Evolutionary conservation across 2,113 vertebrate genomes (phyloP), one percentile per base, ranked within the genome.

Genomic region (Sturnira hondurensis): DNA sequence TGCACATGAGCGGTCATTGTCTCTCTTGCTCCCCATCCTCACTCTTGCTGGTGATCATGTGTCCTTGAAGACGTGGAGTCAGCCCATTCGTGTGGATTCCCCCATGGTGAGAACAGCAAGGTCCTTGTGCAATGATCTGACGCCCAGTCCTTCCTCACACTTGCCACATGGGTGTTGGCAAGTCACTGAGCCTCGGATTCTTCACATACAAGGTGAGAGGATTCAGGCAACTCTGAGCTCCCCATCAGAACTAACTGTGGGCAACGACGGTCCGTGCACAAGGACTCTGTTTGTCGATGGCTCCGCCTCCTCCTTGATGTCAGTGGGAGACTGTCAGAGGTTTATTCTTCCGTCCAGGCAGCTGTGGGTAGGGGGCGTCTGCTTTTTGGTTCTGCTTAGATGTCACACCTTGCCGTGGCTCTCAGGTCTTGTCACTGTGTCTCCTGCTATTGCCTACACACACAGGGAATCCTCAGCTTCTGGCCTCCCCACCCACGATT

Each of bases 1-100:
- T 61, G 33, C 13, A 9, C 2, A 1, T 4, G n/a, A 13, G 56
- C n/a, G 11, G 0, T 1, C n/a, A 1, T 33, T 7, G 0, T 5
- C 14, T 54, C 24, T 16, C 54, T 36, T 11, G 7, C 17, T 28
- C n/a, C 71, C 28, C 52, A n/a, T 36, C 17, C 13, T 24, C 5
- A 4, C 12, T 67, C 28, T 58, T 28, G 36, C 52, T 50, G 17
- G 8, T 33, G 22, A n/a, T 1, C 17, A 0, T 0, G 7, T 31
- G 33, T 50, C 78, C 12, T 41, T 5, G 2, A 63, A 52, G 71
- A 61, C 8, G 13, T 26, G 26, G 10, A 15, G n/a, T 8, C 68
- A 20, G 3, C 65, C 36, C n/a, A 0, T 13, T 2, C 68, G 9
- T 20, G 1, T 7, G 13, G 54, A 26, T n/a, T 76, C 52, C 24